Conservation (phyloP, 2,113 vertebrate genomes). For the Chaenogobius annularis region DNA sequence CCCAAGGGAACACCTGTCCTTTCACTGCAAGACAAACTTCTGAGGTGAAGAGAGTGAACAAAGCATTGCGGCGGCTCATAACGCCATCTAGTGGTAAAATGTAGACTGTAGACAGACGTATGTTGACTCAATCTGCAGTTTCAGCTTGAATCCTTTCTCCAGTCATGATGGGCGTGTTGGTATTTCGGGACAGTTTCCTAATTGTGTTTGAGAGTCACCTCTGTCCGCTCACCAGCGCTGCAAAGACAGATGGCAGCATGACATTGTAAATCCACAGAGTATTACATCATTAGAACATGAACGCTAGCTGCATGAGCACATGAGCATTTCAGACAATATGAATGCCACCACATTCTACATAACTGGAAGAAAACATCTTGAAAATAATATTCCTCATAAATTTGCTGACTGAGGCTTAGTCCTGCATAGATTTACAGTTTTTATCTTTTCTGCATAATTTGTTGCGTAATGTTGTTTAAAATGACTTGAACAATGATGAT, state of each 20-base stretch:
- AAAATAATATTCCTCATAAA: too few species aligned
- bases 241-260: neutral
- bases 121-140: neutral
- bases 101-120: neutral
- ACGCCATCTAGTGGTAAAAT: neutral
- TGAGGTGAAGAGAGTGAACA: neutral
- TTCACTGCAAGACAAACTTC: neutral
- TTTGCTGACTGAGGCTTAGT: too few species aligned
- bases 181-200: neutral
- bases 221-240: neutral
- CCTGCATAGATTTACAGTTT: too few species aligned
- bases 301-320: neutral
- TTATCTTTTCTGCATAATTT: neutral
- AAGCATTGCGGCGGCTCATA: neutral
- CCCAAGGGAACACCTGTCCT: conserved; percentile 2
- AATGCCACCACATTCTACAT: neutral
- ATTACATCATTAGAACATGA: conserved; percentile 4
- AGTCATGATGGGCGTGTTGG: neutral
- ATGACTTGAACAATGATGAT: too few species aligned
- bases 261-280: neutral
- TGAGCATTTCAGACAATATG: neutral
- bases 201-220: neutral
- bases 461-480: too few species aligned
- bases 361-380: too few species aligned
- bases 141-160: neutral